Percentiles rank a stretch among this genome's conserved stretches.
Conservation (phyloP, 2,113 vertebrate genomes). For the Piaya cayana region DNA sequence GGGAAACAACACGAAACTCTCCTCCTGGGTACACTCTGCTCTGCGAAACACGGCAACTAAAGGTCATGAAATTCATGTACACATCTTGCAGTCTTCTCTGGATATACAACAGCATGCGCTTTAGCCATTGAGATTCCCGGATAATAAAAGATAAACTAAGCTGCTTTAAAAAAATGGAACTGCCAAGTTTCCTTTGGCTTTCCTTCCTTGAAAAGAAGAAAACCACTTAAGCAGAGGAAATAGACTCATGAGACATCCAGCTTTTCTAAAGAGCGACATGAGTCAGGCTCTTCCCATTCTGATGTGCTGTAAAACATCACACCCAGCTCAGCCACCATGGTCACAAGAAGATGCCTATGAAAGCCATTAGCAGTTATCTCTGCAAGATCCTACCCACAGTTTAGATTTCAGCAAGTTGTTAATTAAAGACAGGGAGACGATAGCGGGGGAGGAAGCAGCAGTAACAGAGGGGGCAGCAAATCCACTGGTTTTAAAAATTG, state of each 20-base stretch:
- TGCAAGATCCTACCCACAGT: background rate
- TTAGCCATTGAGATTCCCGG: background rate
- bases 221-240: background rate
- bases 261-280: background rate
- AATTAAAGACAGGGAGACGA: background rate
- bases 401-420: background rate
- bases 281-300: background rate
- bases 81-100: slow-evolving; percentile 10
- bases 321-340: background rate
- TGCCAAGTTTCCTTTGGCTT: background rate
- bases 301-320: background rate
- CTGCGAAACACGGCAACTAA: background rate
- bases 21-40: background rate
- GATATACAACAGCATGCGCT: background rate
- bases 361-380: background rate
- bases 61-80: background rate
- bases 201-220: background rate
- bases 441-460: background rate
- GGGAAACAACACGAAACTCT: background rate
- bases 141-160: background rate
- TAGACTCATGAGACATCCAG: background rate
- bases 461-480: background rate
- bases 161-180: background rate
- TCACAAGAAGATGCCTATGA: background rate
- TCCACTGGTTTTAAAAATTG: background rate